phyloP scores from a whole-genome alignment of 2,888 invertebrate genomes.

The Epiblema foenella region DNA sequence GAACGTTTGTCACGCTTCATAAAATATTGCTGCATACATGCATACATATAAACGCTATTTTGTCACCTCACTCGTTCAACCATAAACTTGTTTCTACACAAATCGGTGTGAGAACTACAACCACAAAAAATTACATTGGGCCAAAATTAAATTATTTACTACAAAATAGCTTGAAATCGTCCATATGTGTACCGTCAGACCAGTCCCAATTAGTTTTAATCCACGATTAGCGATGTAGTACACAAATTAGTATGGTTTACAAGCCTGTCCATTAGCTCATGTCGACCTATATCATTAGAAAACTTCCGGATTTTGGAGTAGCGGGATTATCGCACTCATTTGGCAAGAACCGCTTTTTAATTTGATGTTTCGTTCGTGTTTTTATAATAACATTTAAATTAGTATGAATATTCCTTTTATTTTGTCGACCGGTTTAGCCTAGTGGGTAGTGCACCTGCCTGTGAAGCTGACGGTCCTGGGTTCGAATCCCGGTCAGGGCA shows the following conservation, averaged over 20 bases:
- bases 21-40: no score
- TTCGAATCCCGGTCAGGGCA: no score
- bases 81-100: no score
- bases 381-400: neutral
- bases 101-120: no score
- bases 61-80: no score
- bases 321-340: neutral
- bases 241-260: conserved; percentile 29
- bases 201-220: conserved; percentile 2
- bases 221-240: conserved; percentile 32
- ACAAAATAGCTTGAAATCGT: neutral
- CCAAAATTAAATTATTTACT: neutral
- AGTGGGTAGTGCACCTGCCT: no score
- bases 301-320: conserved; percentile 14
- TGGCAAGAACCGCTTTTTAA: conserved; percentile 20
- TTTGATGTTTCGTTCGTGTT: neutral
- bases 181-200: conserved; percentile 18
- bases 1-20: no score
- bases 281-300: conserved; percentile 4
- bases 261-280: conserved; percentile 16
- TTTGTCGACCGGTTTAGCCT: no score
- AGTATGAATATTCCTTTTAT: neutral
- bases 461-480: no score
- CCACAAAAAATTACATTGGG: neutral
- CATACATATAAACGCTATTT: no score